Evolutionary conservation across 2,888 invertebrate species (phyloP), one percentile per base, ranked within the genome.

Genomic region (Orthonychiurus folsomi): DNA sequence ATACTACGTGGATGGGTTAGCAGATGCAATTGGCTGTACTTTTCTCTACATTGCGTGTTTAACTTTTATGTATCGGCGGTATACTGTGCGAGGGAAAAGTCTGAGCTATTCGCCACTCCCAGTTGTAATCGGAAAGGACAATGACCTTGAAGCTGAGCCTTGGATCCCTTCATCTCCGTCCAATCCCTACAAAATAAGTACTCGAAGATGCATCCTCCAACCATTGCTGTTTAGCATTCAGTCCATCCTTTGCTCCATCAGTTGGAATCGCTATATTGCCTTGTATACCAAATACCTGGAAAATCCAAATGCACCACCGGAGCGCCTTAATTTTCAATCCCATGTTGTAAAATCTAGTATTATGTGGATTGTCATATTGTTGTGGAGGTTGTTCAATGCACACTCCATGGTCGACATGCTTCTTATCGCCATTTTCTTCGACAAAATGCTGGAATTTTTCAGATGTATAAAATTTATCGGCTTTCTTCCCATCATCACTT

Each of bases 261-360:
- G 86, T 12, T 91, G 91, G 91, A 90, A 91, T 78, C 82, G 89
- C 25, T 89, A 89, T 73, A 88, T 91, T 71, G 86, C 86, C 57
- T 77, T 86, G 3, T 91, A 89, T 74, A 88, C 89, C 73, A 84
- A 87, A 72, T 78, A 89, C 73, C 76, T 91, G 37, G 89, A 90
- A 26, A 15, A 37, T 37, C 37, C 37, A 9, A 37, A 15, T 37
- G 37, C 9, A 37, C 37, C 15, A 37, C 9, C 15, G 37, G 37
- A 37, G 15, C 37, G 37, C 37, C 15, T 15, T 37, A 9, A 5
- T 9, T 37, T 37, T 37, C 37, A 37, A 37, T 37, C 37, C 37
- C 37, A 37, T 9, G 52, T 52, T 20, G 21, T 52, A 9, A 52
- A 52, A 52, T 52, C 52, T 20, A 23, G n/a, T 23, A 81, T 84